phyloP scores from a whole-genome alignment of 1,140 invertebrate genomes.

The Trichonephila clavipes region DNA sequence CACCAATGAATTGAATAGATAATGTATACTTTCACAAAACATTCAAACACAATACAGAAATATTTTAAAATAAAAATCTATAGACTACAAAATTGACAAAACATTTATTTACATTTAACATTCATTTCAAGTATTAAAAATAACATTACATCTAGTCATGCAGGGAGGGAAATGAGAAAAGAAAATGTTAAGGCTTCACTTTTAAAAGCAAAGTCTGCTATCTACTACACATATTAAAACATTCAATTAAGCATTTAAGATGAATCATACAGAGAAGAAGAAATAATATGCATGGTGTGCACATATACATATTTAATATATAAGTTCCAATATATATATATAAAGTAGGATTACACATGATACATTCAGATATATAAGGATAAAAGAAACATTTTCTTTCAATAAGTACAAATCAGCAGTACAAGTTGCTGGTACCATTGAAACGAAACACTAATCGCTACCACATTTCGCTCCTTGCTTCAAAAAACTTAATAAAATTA shows the following conservation, averaged over 20 bases:
- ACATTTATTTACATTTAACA: too few relatives aligned
- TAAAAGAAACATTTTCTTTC: slow-evolving; percentile 8
- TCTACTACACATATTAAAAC: not conserved
- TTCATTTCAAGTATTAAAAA: too few relatives aligned
- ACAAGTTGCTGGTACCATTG: not conserved
- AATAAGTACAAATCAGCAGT: not conserved
- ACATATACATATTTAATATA: not conserved
- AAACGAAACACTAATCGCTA: not conserved
- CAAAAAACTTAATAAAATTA: not conserved
- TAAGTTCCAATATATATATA: not conserved
- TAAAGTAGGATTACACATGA: not conserved
- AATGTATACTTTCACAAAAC: too few relatives aligned
- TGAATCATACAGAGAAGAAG: not conserved
- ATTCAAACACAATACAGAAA: too few relatives aligned
- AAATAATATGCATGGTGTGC: not conserved
- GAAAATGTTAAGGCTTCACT: not conserved
- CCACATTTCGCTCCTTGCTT: not conserved
- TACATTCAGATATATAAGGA: not conserved
- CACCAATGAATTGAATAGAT: too few relatives aligned
- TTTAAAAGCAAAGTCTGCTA: not conserved
- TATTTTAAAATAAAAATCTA: too few relatives aligned
- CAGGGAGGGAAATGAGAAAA: too few relatives aligned
- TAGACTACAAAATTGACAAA: too few relatives aligned
- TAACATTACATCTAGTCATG: too few relatives aligned
- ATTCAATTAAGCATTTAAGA: not conserved